Base-by-base conservation (phyloP, 2,888 invertebrate genomes). In the Arctia plantaginis region DNA sequence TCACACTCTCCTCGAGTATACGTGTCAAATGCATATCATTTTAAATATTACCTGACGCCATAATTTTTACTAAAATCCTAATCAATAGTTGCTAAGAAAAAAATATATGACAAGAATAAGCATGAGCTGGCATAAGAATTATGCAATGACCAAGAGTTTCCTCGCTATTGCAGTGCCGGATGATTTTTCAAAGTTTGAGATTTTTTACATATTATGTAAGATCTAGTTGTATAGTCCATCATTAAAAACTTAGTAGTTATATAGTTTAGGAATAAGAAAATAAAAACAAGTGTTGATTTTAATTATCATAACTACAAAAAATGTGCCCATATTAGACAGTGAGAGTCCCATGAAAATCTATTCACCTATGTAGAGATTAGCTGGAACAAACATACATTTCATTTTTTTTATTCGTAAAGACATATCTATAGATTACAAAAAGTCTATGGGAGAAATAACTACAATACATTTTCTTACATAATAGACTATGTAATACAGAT, bases 1-100 rank as follows among this genome's bases (percentile, higher is more conserved):
- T 77, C 74, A 79, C 83, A 83, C 83, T 84, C 83, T 81, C 78
- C 78, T 77, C 85, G 79, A 73, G 72, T 76, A 78, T 39, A 62
- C 73, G 68, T 71, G 65, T 77, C 69, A 76, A 76, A 77, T 65
- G 77, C 65, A 74, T 47, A 8, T 69, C 65, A 65, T 27, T 41
- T 66, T 59, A 70, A 39, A 72, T 47, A 41, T 68, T 68, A n/a
- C 30, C 1, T 59, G 41, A 59, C 18, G 33, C 13, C n/a, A 67
- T 59, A 30, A 6, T 27, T 35, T 23, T 55, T 55, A 8, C 66
- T 27, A 66, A 27, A 44, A 27, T 62, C 8, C 7, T 30, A 30
- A 2, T 18, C 18, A 30, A 27, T 27, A 0, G 3, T 15, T 27
- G 27, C n/a, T n/a, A 59, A 13, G 15, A 59, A 27, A 27, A 59